Evolutionary conservation across 2,113 vertebrate species (phyloP).

Genomic region (Aspidoscelis tigris): DNA sequence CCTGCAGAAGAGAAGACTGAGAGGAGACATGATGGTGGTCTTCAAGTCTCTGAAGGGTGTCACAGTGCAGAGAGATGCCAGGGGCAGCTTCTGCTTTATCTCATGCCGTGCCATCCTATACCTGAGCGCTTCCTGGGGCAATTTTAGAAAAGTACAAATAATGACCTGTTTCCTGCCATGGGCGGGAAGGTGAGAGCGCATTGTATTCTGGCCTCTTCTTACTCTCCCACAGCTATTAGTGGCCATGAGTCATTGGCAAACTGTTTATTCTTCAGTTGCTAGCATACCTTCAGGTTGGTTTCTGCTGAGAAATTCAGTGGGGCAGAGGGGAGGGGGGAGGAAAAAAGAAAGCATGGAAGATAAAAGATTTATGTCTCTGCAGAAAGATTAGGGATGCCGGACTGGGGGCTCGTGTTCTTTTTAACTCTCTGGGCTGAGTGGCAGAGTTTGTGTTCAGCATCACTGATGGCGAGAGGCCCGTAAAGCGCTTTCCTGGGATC

Average conservation of each 20-base stretch:
- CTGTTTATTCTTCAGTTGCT: background rate
- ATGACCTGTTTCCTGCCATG: background rate
- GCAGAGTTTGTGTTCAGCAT: background rate
- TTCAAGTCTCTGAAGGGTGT: too few relatives aligned
- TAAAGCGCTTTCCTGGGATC: slow-evolving; percentile 5
- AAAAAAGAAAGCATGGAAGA: background rate
- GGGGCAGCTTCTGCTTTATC: too few relatives aligned
- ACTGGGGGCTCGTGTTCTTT: too few relatives aligned
- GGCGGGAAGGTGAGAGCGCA: background rate
- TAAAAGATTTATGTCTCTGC: background rate
- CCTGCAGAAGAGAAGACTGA: too few relatives aligned
- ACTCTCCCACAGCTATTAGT: background rate
- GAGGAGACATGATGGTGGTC: too few relatives aligned
- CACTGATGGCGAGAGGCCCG: background rate
- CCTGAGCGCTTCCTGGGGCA: slow-evolving; percentile 1
- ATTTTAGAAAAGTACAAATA: background rate
- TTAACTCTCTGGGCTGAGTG: background rate
- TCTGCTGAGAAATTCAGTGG: background rate
- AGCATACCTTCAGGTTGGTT: background rate
- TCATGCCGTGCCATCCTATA: background rate
- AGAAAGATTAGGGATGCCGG: background rate
- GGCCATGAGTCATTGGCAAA: background rate
- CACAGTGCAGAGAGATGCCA: too few relatives aligned
- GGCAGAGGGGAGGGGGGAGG: background rate
- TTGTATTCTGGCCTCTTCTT: background rate